Conservation (phyloP, 2,888 invertebrate genomes). For the Drosophila fulvimacula region DNA sequence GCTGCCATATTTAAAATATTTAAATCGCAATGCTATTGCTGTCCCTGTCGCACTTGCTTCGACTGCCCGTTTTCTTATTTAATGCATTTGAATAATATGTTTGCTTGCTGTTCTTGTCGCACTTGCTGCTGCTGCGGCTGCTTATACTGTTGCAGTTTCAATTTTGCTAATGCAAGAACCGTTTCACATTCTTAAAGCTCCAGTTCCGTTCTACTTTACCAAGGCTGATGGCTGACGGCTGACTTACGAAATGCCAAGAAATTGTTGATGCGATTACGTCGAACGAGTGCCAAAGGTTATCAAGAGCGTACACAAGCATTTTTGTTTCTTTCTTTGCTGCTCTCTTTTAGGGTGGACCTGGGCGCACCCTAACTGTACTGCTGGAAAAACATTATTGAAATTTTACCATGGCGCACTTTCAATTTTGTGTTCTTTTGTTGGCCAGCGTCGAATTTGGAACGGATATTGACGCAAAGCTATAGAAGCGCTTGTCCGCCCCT, state of each 20-base stretch:
- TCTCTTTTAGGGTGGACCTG: slow-evolving; percentile 6
- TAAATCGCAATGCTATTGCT: slow-evolving; percentile 2
- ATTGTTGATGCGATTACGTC: slow-evolving; percentile 70
- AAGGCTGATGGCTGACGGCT: slow-evolving; percentile 59
- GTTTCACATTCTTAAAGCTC: slow-evolving; percentile 47
- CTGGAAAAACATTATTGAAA: slow-evolving; percentile 59
- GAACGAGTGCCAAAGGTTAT: slow-evolving; percentile 68
- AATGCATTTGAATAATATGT: slow-evolving; percentile 6
- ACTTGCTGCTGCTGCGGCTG: slow-evolving; percentile 8
- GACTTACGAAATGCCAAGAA: slow-evolving; percentile 66
- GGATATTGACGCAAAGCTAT: slow-evolving; percentile 61
- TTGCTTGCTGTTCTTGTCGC: slow-evolving; percentile 2
- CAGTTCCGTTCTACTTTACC: slow-evolving; percentile 72
- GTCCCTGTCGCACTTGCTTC: background rate
- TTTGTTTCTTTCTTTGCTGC: background rate
- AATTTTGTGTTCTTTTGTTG: slow-evolving; percentile 46
- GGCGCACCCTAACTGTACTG: slow-evolving; percentile 25
- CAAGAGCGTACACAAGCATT: slow-evolving; percentile 20
- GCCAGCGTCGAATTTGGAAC: slow-evolving; percentile 51
- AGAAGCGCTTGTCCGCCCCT: slow-evolving; percentile 38
- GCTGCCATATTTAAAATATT: slow-evolving; percentile 3
- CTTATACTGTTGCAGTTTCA: slow-evolving; percentile 40
- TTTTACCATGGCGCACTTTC: slow-evolving; percentile 60
- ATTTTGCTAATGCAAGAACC: slow-evolving; percentile 74
- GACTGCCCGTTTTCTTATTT: slow-evolving; percentile 18